Percentiles rank a stretch among this genome's conserved stretches.
Evolutionary conservation across 2,113 vertebrate genomes (phyloP).

Genomic region (Siniperca knerii): DNA sequence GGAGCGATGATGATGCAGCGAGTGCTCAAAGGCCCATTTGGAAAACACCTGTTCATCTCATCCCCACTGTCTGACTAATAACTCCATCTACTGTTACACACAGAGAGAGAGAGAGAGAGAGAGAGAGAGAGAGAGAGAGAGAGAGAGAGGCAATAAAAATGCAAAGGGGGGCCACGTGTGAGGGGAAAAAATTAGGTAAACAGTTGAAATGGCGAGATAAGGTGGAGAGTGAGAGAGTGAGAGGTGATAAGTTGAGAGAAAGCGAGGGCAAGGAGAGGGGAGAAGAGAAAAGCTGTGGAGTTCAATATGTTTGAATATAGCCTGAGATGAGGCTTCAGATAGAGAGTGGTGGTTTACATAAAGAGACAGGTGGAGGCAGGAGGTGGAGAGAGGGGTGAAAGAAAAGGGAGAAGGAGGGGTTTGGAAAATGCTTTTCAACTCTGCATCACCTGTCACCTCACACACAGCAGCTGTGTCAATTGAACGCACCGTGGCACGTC

Average conservation of each 20-base stretch:
- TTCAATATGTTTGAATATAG: conserved; percentile 41
- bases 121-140: neutral
- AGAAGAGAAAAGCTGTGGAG: conserved; percentile 5
- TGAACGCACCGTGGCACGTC: conserved; percentile 29
- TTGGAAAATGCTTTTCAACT: conserved; percentile 71
- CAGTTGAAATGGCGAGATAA: conserved; percentile 55
- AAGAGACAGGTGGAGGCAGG: conserved; percentile 63
- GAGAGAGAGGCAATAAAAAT: conserved; percentile 25
- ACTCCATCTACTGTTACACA: conserved; percentile 82
- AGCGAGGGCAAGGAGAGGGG: conserved; percentile 17
- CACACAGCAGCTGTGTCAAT: conserved; percentile 75
- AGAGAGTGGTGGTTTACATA: conserved; percentile 51
- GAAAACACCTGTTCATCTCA: conserved; percentile 85
- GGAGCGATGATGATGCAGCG: conserved; percentile 63
- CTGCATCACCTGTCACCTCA: conserved; percentile 73
- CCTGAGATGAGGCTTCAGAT: conserved; percentile 42
- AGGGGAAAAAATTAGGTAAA: conserved; percentile 34
- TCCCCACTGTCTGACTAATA: conserved; percentile 81
- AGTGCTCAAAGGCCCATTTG: conserved; percentile 80
- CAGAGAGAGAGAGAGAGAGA: conserved; percentile 4
- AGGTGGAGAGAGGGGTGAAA: conserved; percentile 12
- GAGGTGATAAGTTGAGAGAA: conserved; percentile 54
- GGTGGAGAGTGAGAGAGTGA: conserved; percentile 28
- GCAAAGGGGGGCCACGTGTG: conserved; percentile 26
- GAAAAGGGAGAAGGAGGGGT: conserved; percentile 9